A percentile compares a stretch with the other conserved stretches of the same genome.
Conservation (phyloP, 2,113 vertebrate genomes). For the Oriolus oriolus region DNA sequence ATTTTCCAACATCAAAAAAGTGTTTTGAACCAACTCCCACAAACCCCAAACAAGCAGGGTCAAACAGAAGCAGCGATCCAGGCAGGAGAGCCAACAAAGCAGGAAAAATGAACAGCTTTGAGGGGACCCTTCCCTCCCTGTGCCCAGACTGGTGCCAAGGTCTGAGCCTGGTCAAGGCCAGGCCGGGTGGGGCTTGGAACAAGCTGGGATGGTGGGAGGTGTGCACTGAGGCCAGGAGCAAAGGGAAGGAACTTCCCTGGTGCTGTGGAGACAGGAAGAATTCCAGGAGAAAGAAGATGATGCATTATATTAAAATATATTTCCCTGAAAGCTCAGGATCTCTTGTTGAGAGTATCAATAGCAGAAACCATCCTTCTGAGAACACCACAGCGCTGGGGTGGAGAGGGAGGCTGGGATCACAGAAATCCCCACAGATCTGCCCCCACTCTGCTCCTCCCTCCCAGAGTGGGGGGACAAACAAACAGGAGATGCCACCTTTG, state of each 20-base stretch:
- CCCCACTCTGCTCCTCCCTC: not conserved
- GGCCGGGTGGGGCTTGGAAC: not conserved
- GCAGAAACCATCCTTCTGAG: not conserved
- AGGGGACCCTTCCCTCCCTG: accelerated
- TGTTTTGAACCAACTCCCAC: not conserved
- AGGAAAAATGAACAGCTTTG: not conserved
- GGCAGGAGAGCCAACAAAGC: not conserved
- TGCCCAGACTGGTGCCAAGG: accelerated
- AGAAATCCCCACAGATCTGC: not conserved
- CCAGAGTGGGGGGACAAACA: not conserved
- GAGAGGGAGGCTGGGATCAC: accelerated
- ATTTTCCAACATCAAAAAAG: not conserved
- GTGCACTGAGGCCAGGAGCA: not conserved
- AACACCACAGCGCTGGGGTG: accelerated
- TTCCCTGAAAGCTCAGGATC: not conserved
- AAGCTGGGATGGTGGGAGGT: accelerated
- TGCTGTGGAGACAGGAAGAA: accelerated
- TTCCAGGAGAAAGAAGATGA: not conserved
- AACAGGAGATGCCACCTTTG: not conserved
- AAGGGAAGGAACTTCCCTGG: not conserved
- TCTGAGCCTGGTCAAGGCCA: accelerated
- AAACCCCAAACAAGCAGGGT: not conserved
- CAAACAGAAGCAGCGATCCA: not conserved
- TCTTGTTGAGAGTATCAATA: accelerated
- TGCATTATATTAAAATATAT: accelerated